A percentile compares a stretch with the other conserved stretches of the same genome.
phyloP scores from a whole-genome alignment of 2,113 vertebrate genomes.

The Salvelinus alpinus region DNA sequence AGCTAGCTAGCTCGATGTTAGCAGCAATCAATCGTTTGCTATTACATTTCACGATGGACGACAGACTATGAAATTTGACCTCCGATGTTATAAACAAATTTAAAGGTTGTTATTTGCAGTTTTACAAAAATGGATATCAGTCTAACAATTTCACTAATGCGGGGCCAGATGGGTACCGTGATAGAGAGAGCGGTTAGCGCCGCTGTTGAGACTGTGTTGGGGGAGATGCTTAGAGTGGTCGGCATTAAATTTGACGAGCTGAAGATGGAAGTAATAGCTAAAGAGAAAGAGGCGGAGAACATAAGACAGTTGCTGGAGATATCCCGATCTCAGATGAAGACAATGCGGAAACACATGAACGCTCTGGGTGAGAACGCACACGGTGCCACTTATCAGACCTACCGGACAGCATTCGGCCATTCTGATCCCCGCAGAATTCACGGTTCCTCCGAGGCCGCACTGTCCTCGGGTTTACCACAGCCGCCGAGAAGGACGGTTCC shows the following conservation, averaged over 20 bases:
- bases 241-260: constrained; percentile 78
- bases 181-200: constrained; percentile 76
- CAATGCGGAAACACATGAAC: constrained; percentile 47
- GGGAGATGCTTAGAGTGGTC: constrained; percentile 77
- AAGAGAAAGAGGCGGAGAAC: constrained; percentile 76
- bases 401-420: constrained; percentile 7
- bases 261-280: constrained; percentile 65
- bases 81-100: not conserved
- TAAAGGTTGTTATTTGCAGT: not conserved
- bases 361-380: constrained; percentile 23
- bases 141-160: constrained; percentile 75
- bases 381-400: not conserved
- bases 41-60: no score
- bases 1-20: no score
- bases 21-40: no score
- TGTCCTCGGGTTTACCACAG: not conserved
- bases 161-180: constrained; percentile 76
- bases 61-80: not conserved
- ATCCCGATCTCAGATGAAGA: constrained; percentile 49
- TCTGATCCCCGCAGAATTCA: not conserved
- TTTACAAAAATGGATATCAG: constrained; percentile 71
- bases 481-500: not conserved
- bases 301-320: constrained; percentile 68
- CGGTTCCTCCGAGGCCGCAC: not conserved
- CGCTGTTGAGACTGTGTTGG: constrained; percentile 77